Conservation (phyloP, 2,113 vertebrate genomes). For the Ivindomyrus marchei region DNA sequence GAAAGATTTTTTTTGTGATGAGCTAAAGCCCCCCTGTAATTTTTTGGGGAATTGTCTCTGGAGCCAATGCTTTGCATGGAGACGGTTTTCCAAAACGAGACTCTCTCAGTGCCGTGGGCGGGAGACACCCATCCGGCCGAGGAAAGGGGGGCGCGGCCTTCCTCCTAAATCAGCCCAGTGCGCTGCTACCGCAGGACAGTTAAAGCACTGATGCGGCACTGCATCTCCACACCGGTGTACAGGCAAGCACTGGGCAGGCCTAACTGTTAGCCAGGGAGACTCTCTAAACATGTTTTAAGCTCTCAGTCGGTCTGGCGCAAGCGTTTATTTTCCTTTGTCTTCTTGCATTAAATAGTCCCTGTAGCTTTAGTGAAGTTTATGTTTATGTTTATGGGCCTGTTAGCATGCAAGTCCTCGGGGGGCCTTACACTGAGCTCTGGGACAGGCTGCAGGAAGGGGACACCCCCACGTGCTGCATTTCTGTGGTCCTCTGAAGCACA, state of each 20-base stretch:
- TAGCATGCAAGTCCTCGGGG: neutral
- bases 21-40: neutral
- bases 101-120: neutral
- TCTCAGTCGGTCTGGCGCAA: neutral
- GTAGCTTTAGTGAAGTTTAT: neutral
- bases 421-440: neutral
- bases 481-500: slow-evolving; percentile 9
- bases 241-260: neutral
- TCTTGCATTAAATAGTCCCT: neutral
- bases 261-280: neutral
- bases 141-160: neutral
- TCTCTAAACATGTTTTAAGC: neutral
- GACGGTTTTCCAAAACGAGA: neutral
- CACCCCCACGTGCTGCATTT: slow-evolving; percentile 6
- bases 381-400: neutral
- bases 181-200: neutral
- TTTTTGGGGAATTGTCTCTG: neutral
- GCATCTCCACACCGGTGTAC: neutral
- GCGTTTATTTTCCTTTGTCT: neutral
- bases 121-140: neutral
- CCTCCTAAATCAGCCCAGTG: neutral
- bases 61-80: neutral
- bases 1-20: neutral
- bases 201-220: slow-evolving; percentile 7
- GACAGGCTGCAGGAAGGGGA: neutral